Base-by-base conservation (phyloP, 2,113 vertebrate species). In the Casuarius casuarius region DNA sequence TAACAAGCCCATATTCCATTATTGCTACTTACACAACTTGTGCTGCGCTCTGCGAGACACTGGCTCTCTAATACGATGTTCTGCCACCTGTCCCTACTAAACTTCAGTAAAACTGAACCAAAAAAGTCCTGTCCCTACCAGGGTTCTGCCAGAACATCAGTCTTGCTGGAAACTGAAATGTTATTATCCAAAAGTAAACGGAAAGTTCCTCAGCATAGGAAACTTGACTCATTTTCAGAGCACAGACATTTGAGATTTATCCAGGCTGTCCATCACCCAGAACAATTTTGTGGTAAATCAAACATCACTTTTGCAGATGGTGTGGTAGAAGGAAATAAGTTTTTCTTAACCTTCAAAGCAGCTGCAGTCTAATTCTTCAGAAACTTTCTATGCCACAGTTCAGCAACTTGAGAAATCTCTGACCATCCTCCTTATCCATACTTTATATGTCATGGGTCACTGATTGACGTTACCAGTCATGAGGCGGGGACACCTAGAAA, bases 261-360 rank as follows among this genome's bases (percentile, higher is more conserved):
- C 93, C 91, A 94, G 74, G 63, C 63, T 95, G 92, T 94, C 95
- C 94, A 91, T 94, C 92, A 97, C 16, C 28, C 87, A 91, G 63
- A 94, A 79, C 33, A 72, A 80, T 76, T 91, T 70, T 38, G 77
- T 62, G 58, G 66, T 91, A 96, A 94, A 95, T 87, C 95, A 96
- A 97, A 83, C 75, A 91, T 85, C 77, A 51, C 74, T 95, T 87
- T 23, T 87, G 54, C 91, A 97, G 94, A 96, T 91, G 84, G 87
- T 49, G 25, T 78, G 83, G 65, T 67, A 96, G 90, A 93, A 96
- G 82, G 71, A 87, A 96, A 91, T 38, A 91, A 92, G 72, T 89
- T n/a, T 51, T 77, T 87, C 84, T 82, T 94, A 96, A 96, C 81
- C 92, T 94, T 81, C 74, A 92, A 91, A 96, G 95, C 89, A 96